Evolutionary conservation across 2,888 invertebrate species (phyloP).

Genomic region (Tridacna crocea): DNA sequence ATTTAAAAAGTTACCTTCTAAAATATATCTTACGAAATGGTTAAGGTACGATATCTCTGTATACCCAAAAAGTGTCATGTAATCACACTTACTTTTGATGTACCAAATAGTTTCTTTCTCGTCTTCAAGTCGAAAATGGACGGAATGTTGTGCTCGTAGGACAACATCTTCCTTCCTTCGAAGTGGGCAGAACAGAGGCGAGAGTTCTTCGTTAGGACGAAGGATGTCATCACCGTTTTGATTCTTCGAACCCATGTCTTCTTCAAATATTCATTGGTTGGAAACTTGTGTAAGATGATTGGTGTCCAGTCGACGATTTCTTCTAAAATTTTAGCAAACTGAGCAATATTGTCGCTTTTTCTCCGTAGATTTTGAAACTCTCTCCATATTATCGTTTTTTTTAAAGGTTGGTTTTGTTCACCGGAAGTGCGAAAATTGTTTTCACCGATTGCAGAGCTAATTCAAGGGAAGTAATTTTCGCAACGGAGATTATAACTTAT

Average conservation of each 20-base stretch:
- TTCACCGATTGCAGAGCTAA: background rate
- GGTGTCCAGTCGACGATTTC: background rate
- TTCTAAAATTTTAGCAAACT: slow-evolving; percentile 5
- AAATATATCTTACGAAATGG: no score
- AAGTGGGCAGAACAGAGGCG: slow-evolving; percentile 6
- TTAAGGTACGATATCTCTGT: background rate
- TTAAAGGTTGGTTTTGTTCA: background rate
- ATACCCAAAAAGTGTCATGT: background rate
- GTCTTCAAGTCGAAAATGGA: slow-evolving; percentile 6
- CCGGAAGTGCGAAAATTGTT: slow-evolving; percentile 7
- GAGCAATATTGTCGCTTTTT: slow-evolving; percentile 6
- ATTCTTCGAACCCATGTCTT: slow-evolving; percentile 9
- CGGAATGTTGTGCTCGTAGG: background rate
- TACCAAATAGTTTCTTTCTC: background rate
- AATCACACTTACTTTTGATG: slow-evolving; percentile 12
- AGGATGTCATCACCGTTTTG: slow-evolving; percentile 6
- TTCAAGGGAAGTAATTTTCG: slow-evolving; percentile 6
- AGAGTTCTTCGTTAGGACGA: slow-evolving; percentile 13
- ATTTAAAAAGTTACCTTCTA: no score
- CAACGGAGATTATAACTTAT: slow-evolving; percentile 1
- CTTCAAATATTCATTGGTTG: slow-evolving; percentile 8
- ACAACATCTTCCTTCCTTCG: slow-evolving; percentile 9
- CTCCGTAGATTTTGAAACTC: background rate
- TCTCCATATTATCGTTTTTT: background rate
- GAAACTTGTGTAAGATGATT: slow-evolving; percentile 7